phyloP scores from a whole-genome alignment of 1,140 invertebrate species.

The Cryptotermes secundus region DNA sequence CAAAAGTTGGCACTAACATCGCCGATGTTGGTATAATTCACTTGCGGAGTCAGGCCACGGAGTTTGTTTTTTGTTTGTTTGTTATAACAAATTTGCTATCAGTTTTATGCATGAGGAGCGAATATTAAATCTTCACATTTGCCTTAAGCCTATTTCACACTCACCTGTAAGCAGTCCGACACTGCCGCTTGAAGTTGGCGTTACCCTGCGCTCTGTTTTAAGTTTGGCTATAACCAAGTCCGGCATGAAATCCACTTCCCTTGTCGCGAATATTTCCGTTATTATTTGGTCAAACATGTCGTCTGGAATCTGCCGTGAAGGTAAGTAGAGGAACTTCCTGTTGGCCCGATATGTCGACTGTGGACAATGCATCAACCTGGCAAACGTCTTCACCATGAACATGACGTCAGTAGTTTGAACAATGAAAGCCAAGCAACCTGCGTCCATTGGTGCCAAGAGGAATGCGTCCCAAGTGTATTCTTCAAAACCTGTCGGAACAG shows the following conservation, averaged over 20 bases:
- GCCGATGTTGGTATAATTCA: no score
- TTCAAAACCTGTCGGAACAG: background rate
- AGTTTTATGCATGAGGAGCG: no score
- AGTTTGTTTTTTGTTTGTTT: no score
- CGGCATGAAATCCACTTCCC: background rate
- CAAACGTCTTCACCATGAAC: background rate
- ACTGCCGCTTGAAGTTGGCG: background rate
- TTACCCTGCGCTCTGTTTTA: background rate
- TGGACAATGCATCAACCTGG: background rate
- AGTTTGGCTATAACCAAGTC: background rate
- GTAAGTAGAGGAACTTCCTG: background rate
- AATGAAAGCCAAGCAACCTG: background rate
- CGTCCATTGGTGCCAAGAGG: background rate
- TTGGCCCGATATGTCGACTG: background rate
- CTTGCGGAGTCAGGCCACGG: no score
- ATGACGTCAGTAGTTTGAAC: background rate
- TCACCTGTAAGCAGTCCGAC: no score
- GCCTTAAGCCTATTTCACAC: no score
- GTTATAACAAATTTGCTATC: no score
- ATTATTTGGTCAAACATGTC: background rate
- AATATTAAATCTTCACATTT: no score
- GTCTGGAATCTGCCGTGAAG: background rate
- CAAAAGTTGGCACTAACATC: no score
- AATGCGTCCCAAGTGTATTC: background rate
- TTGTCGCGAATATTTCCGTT: background rate